These are phyloP conservation scores for Cercopithecus mitis DNA, from an alignment of 2,797 vertebrate genomes.

Conservation along the genomic window DNA sequence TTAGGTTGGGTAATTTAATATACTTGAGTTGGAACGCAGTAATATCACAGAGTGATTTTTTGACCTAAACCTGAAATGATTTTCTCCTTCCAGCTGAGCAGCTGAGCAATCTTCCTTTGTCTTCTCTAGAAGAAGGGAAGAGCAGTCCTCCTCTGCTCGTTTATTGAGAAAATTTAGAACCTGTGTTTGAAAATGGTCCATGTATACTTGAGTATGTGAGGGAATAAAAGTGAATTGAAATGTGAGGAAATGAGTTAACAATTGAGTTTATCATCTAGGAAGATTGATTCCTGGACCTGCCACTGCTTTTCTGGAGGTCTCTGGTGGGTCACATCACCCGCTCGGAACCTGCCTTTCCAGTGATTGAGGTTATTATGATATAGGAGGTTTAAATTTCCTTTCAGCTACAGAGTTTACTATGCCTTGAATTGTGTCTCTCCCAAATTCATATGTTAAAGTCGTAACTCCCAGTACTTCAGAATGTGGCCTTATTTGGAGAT, in stretches of 20 bases:
- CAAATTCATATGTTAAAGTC: background rate
- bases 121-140: background rate
- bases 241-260: background rate
- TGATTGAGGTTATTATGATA: no score
- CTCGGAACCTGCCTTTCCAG: background rate
- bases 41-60: background rate
- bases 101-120: background rate
- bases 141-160: no score
- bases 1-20: background rate
- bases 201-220: background rate
- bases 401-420: background rate
- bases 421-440: background rate
- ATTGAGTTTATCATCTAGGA: background rate
- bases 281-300: background rate
- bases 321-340: no score
- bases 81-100: background rate
- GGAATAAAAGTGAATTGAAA: background rate
- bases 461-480: background rate
- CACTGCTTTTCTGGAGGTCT: background rate
- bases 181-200: background rate
- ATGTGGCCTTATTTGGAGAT: background rate
- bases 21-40: background rate
- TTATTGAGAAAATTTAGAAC: background rate
- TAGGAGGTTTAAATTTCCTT: background rate
- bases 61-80: background rate